Percentiles rank a stretch among this genome's conserved stretches.
These are phyloP conservation scores for Albula glossodonta DNA, from an alignment of 2,113 vertebrate genomes.

Conservation along the genomic window DNA sequence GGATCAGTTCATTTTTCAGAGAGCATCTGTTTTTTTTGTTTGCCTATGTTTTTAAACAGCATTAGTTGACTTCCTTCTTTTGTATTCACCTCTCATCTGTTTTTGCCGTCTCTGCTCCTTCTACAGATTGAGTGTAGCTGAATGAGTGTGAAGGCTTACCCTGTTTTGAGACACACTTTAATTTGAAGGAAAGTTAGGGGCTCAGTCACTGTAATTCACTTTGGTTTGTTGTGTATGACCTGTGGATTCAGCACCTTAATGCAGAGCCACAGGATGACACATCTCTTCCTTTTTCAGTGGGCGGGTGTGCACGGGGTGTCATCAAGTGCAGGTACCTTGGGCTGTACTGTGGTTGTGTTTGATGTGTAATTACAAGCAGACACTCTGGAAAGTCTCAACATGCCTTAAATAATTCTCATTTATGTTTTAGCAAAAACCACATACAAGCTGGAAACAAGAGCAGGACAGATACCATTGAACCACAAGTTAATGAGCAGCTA, in stretches of 20 bases:
- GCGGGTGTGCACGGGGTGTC: not conserved
- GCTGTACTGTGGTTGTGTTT: not conserved
- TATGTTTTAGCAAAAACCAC: not conserved
- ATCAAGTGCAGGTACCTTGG: not conserved
- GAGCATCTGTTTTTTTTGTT: slow-evolving; percentile 4
- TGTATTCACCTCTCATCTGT: not conserved
- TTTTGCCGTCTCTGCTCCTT: not conserved
- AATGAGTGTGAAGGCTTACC: not conserved
- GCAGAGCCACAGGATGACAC: not conserved
- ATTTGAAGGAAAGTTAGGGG: not conserved
- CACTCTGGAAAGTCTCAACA: not conserved
- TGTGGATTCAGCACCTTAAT: not conserved
- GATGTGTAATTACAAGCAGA: not conserved
- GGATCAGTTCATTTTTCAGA: not conserved
- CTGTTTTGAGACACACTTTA: not conserved
- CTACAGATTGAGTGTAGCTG: not conserved
- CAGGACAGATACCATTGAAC: not conserved
- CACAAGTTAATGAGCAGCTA: not conserved
- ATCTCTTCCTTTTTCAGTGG: not conserved
- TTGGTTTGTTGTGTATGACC: not conserved
- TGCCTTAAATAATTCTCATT: not conserved
- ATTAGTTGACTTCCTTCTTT: not conserved
- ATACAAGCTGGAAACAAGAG: not conserved
- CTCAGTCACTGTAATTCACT: not conserved
- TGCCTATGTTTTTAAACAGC: not conserved